A percentile compares a stretch with the other conserved stretches of the same genome.
phyloP scores from a whole-genome alignment of 1,140 invertebrate genomes.

The Drosophila bifasciata region DNA sequence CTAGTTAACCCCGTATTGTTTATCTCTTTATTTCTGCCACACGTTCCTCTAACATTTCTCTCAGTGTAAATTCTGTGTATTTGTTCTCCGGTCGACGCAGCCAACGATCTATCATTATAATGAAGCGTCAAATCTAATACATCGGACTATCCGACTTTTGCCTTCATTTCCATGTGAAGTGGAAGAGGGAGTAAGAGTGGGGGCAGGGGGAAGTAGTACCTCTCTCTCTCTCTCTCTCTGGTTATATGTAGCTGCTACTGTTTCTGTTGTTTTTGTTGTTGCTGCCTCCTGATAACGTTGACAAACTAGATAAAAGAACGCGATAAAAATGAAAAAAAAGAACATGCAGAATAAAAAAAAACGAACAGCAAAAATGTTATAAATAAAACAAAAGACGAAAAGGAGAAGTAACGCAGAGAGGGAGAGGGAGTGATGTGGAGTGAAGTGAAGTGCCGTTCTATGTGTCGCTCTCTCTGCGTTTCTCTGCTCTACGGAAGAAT shows the following conservation, averaged over 20 bases:
- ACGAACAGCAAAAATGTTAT: constrained; percentile 54
- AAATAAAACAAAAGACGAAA: constrained; percentile 68
- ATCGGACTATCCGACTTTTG: constrained; percentile 56
- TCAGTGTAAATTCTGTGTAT: constrained; percentile 29
- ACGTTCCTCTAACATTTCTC: constrained; percentile 1
- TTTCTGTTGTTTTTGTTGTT: constrained; percentile 7
- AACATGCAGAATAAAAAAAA: constrained; percentile 37
- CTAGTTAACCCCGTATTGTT: neutral
- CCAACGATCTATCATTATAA: constrained; percentile 79
- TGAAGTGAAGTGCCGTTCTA: constrained; percentile 4
- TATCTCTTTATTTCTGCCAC: neutral
- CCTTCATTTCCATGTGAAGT: constrained; percentile 57
- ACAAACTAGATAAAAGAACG: constrained; percentile 79
- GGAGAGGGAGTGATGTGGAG: neutral
- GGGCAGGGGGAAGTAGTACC: constrained; percentile 10
- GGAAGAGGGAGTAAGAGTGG: neutral
- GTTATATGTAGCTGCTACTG: constrained; percentile 10
- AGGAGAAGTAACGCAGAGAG: neutral
- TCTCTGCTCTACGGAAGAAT: constrained; percentile 30
- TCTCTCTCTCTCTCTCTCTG: neutral
- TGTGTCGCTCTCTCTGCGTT: constrained; percentile 7
- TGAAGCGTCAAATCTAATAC: constrained; percentile 81
- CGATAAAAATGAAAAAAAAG: constrained; percentile 74
- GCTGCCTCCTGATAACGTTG: constrained; percentile 67
- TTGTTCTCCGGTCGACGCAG: constrained; percentile 47